Conservation (phyloP, 2,113 vertebrate species). For the Sisor rabdophorus region DNA sequence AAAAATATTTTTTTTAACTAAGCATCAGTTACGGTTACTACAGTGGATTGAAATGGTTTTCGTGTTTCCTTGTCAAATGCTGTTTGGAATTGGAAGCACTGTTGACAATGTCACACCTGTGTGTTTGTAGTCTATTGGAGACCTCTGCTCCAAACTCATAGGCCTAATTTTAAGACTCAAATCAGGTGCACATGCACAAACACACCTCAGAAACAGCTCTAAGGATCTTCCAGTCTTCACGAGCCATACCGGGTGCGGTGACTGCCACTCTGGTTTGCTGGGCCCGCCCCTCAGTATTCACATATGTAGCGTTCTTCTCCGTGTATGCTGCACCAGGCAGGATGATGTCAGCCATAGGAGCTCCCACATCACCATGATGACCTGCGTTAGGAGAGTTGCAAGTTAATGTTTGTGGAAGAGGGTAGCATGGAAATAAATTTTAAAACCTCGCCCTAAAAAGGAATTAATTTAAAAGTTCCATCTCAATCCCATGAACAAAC, state of each 20-base stretch:
- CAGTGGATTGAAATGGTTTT: too few relatives aligned
- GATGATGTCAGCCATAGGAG: conserved; percentile 88
- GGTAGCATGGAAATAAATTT: too few relatives aligned
- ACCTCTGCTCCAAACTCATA: too few relatives aligned
- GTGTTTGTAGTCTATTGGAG: too few relatives aligned
- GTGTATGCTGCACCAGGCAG: conserved; percentile 93
- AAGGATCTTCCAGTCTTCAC: conserved; percentile 96
- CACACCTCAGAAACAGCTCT: conserved; percentile 91
- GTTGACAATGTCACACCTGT: too few relatives aligned
- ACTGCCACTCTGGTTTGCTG: conserved; percentile 90
- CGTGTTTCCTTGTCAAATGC: too few relatives aligned
- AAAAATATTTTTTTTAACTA: too few relatives aligned
- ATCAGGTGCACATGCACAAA: background rate
- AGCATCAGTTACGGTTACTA: too few relatives aligned
- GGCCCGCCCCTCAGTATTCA: conserved; percentile 93
- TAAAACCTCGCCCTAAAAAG: too few relatives aligned
- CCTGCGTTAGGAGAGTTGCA: conserved; percentile 63
- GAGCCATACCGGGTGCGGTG: conserved; percentile 86
- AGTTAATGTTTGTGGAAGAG: background rate
- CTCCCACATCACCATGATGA: conserved; percentile 92
- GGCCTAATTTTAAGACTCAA: background rate
- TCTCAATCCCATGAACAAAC: too few relatives aligned
- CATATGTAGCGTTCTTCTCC: conserved; percentile 88
- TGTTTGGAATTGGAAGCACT: too few relatives aligned
- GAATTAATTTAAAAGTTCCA: too few relatives aligned